Conservation (phyloP, 1,140 invertebrate genomes). For the Neodiprion fabricii region DNA sequence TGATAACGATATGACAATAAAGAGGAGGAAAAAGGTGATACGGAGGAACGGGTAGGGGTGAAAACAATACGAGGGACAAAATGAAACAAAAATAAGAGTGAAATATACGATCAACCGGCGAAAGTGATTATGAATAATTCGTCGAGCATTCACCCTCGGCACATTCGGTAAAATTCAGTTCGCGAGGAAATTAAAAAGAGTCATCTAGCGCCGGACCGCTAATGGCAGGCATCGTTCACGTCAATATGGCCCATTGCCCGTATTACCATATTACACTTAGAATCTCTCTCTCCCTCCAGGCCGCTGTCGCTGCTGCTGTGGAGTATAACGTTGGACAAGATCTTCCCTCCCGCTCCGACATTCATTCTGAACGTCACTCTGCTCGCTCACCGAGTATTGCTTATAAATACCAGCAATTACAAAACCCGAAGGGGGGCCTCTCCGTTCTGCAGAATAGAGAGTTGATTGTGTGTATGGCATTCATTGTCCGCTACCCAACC, state of each 20-base stretch:
- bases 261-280: conserved; percentile 61
- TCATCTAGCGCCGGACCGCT: conserved; percentile 53
- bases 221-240: conserved; percentile 62
- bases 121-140: conserved; percentile 61
- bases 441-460: conserved; percentile 36
- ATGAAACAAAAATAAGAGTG: conserved; percentile 15
- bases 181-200: conserved; percentile 62
- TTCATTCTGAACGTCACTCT: neutral
- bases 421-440: conserved; percentile 42
- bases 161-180: conserved; percentile 55
- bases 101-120: conserved; percentile 23
- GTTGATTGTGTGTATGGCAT: conserved; percentile 30
- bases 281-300: conserved; percentile 34
- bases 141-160: conserved; percentile 58
- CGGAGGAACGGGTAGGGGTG: conserved; percentile 15
- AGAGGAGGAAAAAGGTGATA: conserved; percentile 24
- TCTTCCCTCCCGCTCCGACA: neutral
- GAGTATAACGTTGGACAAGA: neutral
- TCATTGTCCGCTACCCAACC: no score
- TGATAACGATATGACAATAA: conserved; percentile 9
- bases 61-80: conserved; percentile 9
- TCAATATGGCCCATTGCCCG: conserved; percentile 63
- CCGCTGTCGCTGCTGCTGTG: conserved; percentile 23
- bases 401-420: conserved; percentile 64
- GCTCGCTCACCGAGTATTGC: conserved; percentile 41